Percentiles rank a stretch among this genome's conserved stretches.
phyloP scores from a whole-genome alignment of 2,888 invertebrate genomes.

The Sceliomorpha sp. region DNA sequence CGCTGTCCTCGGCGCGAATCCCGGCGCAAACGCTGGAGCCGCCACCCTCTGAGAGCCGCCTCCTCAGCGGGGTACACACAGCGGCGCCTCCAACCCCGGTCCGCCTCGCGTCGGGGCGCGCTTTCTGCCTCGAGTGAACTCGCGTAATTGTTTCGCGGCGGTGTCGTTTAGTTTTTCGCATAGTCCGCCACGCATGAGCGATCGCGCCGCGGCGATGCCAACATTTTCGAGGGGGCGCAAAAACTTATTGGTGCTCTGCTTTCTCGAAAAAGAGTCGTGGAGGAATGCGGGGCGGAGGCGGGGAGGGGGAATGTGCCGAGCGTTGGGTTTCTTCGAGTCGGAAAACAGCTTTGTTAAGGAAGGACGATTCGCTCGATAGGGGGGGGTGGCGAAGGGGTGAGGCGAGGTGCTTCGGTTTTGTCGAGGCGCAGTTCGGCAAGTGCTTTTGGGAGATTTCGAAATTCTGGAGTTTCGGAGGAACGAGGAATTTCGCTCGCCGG shows the following conservation, averaged over 20 bases:
- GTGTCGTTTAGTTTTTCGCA: constrained; percentile 48
- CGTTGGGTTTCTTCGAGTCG: too few species aligned
- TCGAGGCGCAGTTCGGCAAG: too few species aligned
- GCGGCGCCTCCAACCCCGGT: constrained; percentile 54
- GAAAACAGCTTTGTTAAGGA: too few species aligned
- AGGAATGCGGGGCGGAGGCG: too few species aligned
- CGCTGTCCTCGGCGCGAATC: constrained; percentile 68
- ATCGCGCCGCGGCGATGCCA: constrained; percentile 24
- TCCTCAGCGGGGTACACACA: constrained; percentile 38
- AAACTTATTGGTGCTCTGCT: neutral
- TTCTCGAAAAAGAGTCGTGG: neutral
- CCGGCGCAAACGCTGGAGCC: constrained; percentile 74
- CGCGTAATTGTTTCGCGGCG: constrained; percentile 58
- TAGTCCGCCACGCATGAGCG: constrained; percentile 27
- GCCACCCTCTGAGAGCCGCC: constrained; percentile 55
- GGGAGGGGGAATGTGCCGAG: too few species aligned
- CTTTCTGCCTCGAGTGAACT: constrained; percentile 59
- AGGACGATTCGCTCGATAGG: too few species aligned
- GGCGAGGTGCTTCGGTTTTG: too few species aligned
- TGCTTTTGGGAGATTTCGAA: too few species aligned
- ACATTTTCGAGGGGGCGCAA: constrained; percentile 12
- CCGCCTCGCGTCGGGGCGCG: too few species aligned
- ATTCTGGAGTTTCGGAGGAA: too few species aligned
- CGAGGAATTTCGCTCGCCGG: too few species aligned
- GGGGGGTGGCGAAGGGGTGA: too few species aligned